These are phyloP conservation scores for Cephus pygmeus DNA, from an alignment of 2,888 invertebrate species.

Conservation along the genomic window DNA sequence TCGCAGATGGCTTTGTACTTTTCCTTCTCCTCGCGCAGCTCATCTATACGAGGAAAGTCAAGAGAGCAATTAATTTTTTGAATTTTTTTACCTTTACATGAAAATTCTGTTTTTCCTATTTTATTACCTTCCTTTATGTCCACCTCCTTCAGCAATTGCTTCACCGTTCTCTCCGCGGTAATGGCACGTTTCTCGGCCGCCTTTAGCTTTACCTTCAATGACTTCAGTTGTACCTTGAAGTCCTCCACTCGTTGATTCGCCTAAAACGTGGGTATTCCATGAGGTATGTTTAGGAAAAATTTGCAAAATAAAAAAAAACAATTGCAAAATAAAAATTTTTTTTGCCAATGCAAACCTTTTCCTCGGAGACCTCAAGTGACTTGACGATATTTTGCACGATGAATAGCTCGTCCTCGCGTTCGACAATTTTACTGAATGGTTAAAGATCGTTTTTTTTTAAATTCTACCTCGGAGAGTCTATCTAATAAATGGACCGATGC, in stretches of 20 bases:
- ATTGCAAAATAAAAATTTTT: background rate
- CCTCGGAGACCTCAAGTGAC: slow-evolving; percentile 62
- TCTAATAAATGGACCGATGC: slow-evolving; percentile 1
- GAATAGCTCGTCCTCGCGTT: slow-evolving; percentile 63
- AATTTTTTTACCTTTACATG: background rate
- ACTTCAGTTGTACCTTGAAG: slow-evolving; percentile 59
- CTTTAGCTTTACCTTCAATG: slow-evolving; percentile 53
- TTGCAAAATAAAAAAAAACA: background rate
- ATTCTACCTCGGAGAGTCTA: background rate
- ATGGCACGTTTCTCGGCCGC: slow-evolving; percentile 62
- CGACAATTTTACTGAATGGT: slow-evolving; percentile 58
- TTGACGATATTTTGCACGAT: slow-evolving; percentile 64
- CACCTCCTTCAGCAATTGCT: slow-evolving; percentile 56
- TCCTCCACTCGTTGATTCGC: slow-evolving; percentile 63
- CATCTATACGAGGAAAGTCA: slow-evolving; percentile 64
- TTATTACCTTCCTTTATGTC: slow-evolving; percentile 60
- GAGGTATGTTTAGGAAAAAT: background rate
- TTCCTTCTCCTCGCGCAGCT: slow-evolving; percentile 77
- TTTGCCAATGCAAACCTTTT: slow-evolving; percentile 48
- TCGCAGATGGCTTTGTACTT: slow-evolving; percentile 83
- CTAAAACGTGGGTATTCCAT: slow-evolving; percentile 34
- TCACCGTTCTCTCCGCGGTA: slow-evolving; percentile 58
- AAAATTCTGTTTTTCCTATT: background rate
- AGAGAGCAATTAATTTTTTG: background rate
- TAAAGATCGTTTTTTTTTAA: background rate